Percentiles rank a stretch among this genome's conserved stretches.
phyloP scores from a whole-genome alignment of 2,797 vertebrate species.

The Gallinago nigripennis region DNA sequence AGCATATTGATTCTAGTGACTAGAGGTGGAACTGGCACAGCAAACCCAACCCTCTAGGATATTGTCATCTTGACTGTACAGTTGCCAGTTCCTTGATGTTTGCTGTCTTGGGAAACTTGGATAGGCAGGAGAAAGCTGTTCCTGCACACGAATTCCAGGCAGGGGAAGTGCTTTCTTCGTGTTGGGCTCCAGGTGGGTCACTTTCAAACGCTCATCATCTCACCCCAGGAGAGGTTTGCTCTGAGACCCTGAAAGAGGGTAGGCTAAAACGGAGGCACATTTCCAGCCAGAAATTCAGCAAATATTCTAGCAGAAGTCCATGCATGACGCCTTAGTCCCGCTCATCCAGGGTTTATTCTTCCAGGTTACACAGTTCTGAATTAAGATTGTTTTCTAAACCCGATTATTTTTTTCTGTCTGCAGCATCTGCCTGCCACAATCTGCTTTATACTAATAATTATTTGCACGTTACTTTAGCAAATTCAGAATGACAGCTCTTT shows the following conservation, averaged over 20 bases:
- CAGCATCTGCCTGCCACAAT: background rate
- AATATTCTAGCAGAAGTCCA: background rate
- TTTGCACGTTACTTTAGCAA: background rate
- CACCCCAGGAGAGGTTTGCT: background rate
- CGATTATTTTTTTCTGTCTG: background rate
- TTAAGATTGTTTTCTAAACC: background rate
- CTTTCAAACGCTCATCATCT: background rate
- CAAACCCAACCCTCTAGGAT: background rate
- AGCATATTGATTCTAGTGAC: background rate
- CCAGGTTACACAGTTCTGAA: background rate
- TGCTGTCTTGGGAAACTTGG: slow-evolving; percentile 21
- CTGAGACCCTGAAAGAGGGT: background rate
- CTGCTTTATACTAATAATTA: background rate
- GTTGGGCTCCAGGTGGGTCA: slow-evolving; percentile 32
- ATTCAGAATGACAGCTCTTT: background rate
- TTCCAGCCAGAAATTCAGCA: background rate
- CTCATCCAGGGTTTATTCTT: background rate
- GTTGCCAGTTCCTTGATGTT: slow-evolving; percentile 8
- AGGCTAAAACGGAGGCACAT: background rate
- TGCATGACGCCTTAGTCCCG: fast-evolving
- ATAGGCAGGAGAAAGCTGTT: slow-evolving; percentile 1
- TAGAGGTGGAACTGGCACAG: background rate
- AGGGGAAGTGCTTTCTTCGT: background rate
- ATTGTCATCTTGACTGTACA: background rate
- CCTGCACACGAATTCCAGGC: background rate